A percentile compares a stretch with the other conserved stretches of the same genome.
Conservation (phyloP, 2,113 vertebrate species). For the Benitochromis conjunctus region DNA sequence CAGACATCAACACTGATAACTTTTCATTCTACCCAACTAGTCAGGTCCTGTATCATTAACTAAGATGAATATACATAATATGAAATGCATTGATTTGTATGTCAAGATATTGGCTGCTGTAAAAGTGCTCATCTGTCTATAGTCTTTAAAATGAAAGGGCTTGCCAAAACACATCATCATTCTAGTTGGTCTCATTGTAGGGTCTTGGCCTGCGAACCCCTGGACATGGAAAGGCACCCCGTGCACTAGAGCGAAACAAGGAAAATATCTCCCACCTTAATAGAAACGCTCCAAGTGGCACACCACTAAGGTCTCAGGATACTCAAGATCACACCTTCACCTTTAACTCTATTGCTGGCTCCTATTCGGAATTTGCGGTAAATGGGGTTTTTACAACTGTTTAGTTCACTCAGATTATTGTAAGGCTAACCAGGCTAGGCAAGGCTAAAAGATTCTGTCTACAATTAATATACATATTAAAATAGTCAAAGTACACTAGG, state of each 20-base stretch:
- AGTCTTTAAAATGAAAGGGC: not conserved
- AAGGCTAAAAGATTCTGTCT: not conserved
- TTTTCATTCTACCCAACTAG: not conserved
- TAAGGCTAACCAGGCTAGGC: too few relatives aligned
- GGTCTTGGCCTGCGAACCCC: conserved; percentile 64
- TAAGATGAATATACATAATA: not conserved
- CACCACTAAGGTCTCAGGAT: conserved; percentile 72
- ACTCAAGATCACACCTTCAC: conserved; percentile 82
- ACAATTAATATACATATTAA: not conserved
- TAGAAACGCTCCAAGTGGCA: conserved; percentile 76
- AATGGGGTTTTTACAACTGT: conserved; percentile 69
- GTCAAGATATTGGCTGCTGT: not conserved
- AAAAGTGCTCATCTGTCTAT: not conserved
- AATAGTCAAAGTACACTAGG: not conserved
- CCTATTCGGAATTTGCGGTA: conserved; percentile 96
- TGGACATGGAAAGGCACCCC: conserved; percentile 62
- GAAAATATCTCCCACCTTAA: conserved; percentile 81
- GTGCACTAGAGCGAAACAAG: conserved; percentile 80
- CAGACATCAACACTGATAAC: not conserved
- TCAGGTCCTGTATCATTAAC: not conserved
- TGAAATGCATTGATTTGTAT: not conserved
- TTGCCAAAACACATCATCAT: not conserved
- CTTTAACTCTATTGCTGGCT: conserved; percentile 86
- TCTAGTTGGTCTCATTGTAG: conserved; percentile 33
- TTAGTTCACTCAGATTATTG: not conserved